Evolutionary conservation across 2,888 invertebrate species (phyloP), one percentile per base, ranked within the genome.

Genomic region (Cacoxenus indagator): DNA sequence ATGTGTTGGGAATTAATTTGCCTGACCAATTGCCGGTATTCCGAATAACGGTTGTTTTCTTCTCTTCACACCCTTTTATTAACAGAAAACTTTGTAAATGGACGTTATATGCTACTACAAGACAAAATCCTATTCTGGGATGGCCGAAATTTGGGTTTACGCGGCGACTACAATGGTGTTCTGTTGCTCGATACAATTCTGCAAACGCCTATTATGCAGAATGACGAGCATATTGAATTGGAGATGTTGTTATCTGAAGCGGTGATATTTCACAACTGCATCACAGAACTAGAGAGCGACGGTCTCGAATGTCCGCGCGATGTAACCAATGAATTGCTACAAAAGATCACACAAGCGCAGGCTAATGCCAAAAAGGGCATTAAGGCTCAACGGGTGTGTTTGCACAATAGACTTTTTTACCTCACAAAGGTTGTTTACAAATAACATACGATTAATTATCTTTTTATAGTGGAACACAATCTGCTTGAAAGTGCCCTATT

Each of bases 131-230:
- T 96, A 78, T 93, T 96, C 83, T 94, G 94, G 89, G 94, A 96
- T 90, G 93, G 92, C 76, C 91, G 91, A 83, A 93, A 93, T 73
- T 90, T 97, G 77, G 95, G 96, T 74, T 92, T 96, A 72, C 92
- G 97, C 70, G 93, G 94, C 67, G 96, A 97, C 88, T 95, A 96
- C 88, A 96, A 96, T 89, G 96, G 97, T 72, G 95, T 96, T 67
- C 90, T 97, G 65, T 90, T 97, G 69, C 90, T 97, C 79, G 96
- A 96, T 86, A 96, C 96, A 65, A 94, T 96, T 81, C 90, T 97
- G 70, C 97, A 97, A 89, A 93, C 93, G 72, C 94, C 95, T 64
- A 91, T 96, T 72, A 89, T 91, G 64, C 92, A 93, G 79, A 90
- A 93, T 65, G 95, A 95, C 81, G 95, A 95, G 84, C 89, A 91